Evolutionary conservation across 1,140 invertebrate species (phyloP), one percentile per base, ranked within the genome.

Genomic region (Aphidius ervi): DNA sequence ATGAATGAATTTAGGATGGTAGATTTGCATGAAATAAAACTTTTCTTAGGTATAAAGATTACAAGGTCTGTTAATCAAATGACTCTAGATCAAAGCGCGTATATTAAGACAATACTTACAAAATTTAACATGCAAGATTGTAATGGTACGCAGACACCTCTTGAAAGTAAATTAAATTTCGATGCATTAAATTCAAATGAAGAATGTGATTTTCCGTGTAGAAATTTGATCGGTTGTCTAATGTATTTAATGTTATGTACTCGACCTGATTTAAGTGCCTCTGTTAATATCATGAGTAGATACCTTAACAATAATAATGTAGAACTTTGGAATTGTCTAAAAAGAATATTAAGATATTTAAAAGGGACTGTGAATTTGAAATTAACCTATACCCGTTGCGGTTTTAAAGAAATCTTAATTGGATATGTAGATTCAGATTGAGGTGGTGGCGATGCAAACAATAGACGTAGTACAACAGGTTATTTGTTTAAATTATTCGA

Each of bases 341-440:
- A 72, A 68, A 45, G 61, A 57, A 61, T 70, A 39, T 46, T 70
- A 40, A 68, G 67, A 60, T 71, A 73, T 65, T 54, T 69, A n/a
- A 70, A 70, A 64, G 71, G 71, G 31, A 67, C 69, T 39, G 50
- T 68, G 50, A 39, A 71, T 54, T 60, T 75, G 52, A 74, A 74
- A 61, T 64, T 74, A 55, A 63, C 40, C 37, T 71, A 70, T 50
- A 59, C 9, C n/a, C 2, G n/a, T 48, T n/a, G 40, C 6, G 40
- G 48, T 49, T 45, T 48, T 9, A 47, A 55, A 48, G 7, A 55
- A 37, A 16, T 67, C 16, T 52, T 69, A 46, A 56, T 41, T 40
- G 63, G 63, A 7, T 56, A 42, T 56, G 41, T 56, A n/a, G 54
- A 56, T 45, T 43, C 54, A 16, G 54, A 56, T 45, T 56, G 41